Evolutionary conservation across 2,113 vertebrate species (phyloP).

Genomic region (Pelodiscus sinensis): DNA sequence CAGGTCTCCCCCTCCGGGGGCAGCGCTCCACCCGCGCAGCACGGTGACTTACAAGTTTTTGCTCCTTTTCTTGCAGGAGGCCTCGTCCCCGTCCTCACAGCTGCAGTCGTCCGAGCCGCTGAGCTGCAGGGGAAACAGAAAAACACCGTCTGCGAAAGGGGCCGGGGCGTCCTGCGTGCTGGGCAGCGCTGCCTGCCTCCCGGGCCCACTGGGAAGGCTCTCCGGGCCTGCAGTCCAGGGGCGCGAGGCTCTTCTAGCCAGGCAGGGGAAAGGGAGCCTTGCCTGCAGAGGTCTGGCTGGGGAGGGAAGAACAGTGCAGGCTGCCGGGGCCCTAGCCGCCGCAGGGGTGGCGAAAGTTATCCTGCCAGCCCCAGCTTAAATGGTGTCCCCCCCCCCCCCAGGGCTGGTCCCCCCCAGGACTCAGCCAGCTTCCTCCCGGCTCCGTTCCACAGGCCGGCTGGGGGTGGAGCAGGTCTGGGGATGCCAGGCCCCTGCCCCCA

Average conservation of each 20-base stretch:
- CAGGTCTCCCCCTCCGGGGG: neutral
- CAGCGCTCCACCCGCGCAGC: fast-evolving
- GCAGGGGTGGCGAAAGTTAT: too few species aligned
- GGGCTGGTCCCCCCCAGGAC: neutral
- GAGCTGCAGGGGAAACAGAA: constrained; percentile 78
- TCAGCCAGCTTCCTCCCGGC: neutral
- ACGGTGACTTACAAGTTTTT: constrained; percentile 90
- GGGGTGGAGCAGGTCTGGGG: neutral
- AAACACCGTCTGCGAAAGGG: neutral
- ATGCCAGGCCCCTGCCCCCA: neutral
- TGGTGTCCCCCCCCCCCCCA: neutral
- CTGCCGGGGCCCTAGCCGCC: neutral
- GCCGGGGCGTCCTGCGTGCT: neutral
- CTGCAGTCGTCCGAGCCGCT: constrained; percentile 83
- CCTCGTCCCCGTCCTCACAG: constrained; percentile 81
- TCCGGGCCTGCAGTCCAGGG: neutral
- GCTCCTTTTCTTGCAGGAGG: constrained; percentile 87
- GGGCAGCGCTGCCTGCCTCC: fast-evolving
- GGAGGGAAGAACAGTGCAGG: neutral
- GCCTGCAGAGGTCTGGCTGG: neutral
- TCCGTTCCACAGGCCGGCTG: neutral
- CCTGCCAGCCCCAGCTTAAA: neutral
- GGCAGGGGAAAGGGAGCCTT: neutral
- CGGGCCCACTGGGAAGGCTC: neutral
- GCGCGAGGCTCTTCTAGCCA: neutral